Conservation (phyloP, 35 echinoderm and acorn worm species). For the Patiria miniata region DNA sequence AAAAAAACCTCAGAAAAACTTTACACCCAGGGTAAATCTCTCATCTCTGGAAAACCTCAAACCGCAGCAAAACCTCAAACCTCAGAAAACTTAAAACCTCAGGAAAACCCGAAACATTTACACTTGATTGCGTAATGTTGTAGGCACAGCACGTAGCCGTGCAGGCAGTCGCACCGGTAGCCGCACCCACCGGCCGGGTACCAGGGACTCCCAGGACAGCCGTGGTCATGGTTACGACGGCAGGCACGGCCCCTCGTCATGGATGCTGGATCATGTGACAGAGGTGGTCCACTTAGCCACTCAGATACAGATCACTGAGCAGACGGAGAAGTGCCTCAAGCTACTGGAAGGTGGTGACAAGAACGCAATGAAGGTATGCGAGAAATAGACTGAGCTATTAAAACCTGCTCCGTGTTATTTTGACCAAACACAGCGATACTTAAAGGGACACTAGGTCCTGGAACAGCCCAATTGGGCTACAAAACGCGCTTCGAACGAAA, state of each 20-base stretch:
- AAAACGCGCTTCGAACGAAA: no score
- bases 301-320: slow-evolving; percentile 94
- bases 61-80: no score
- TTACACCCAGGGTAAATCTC: no score
- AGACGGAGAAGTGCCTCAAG: slow-evolving; percentile 84
- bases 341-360: slow-evolving; percentile 74
- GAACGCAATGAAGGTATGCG: slow-evolving; percentile 73
- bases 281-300: slow-evolving; percentile 89
- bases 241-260: slow-evolving; percentile 36
- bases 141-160: slow-evolving; percentile 56
- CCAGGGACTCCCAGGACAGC: slow-evolving; percentile 60
- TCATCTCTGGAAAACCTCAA: no score
- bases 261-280: slow-evolving; percentile 94
- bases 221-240: slow-evolving; percentile 6
- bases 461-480: no score
- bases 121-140: not conserved
- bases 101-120: no score
- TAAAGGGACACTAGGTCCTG: no score
- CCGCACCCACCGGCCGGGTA: slow-evolving; percentile 40
- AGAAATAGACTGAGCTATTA: not conserved
- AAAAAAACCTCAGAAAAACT: no score
- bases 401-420: not conserved
- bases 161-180: slow-evolving; percentile 66
- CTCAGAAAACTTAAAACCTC: no score
- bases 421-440: not conserved